A percentile compares a stretch with the other conserved stretches of the same genome.
These are phyloP conservation scores for Metalampra italica DNA, from an alignment of 2,888 invertebrate genomes.

Conservation along the genomic window DNA sequence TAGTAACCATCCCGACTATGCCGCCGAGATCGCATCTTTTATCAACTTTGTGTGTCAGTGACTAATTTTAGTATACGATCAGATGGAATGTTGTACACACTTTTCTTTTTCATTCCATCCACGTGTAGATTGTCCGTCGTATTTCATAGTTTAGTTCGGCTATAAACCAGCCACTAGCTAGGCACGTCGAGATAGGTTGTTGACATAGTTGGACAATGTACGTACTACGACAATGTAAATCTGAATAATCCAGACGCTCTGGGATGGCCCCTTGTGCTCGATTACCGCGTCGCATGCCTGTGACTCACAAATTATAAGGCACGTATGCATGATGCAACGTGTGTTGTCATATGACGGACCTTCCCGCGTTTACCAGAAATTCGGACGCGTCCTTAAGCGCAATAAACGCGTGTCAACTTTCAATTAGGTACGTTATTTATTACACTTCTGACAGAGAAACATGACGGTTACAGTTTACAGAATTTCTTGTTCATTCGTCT, in stretches of 20 bases:
- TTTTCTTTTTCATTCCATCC: slow-evolving; percentile 19
- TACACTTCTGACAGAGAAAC: slow-evolving; percentile 10
- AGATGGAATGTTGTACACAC: slow-evolving; percentile 29
- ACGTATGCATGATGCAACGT: slow-evolving; percentile 36
- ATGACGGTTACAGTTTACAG: not conserved
- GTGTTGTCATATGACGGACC: slow-evolving; percentile 19
- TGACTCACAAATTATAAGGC: slow-evolving; percentile 47
- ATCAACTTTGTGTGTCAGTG: slow-evolving; percentile 40
- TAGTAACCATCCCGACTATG: slow-evolving; percentile 42
- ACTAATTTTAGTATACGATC: slow-evolving; percentile 48
- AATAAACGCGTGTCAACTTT: slow-evolving; percentile 13
- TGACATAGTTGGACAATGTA: slow-evolving; percentile 2
- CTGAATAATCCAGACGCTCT: slow-evolving; percentile 5
- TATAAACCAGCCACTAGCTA: slow-evolving; percentile 1
- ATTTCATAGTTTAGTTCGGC: slow-evolving; percentile 3
- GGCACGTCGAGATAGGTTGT: not conserved
- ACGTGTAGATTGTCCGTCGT: slow-evolving; percentile 6
- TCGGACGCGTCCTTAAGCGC: slow-evolving; percentile 32
- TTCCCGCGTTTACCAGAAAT: slow-evolving; percentile 37
- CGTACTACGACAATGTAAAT: slow-evolving; percentile 2
- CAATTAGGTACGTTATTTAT: slow-evolving; percentile 12
- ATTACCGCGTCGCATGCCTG: slow-evolving; percentile 25
- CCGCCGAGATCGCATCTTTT: slow-evolving; percentile 41
- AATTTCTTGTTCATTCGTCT: slow-evolving; percentile 7
- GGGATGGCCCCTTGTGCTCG: slow-evolving; percentile 21